phyloP scores from a whole-genome alignment of 2,797 vertebrate genomes.

The Brachymystax lenok region DNA sequence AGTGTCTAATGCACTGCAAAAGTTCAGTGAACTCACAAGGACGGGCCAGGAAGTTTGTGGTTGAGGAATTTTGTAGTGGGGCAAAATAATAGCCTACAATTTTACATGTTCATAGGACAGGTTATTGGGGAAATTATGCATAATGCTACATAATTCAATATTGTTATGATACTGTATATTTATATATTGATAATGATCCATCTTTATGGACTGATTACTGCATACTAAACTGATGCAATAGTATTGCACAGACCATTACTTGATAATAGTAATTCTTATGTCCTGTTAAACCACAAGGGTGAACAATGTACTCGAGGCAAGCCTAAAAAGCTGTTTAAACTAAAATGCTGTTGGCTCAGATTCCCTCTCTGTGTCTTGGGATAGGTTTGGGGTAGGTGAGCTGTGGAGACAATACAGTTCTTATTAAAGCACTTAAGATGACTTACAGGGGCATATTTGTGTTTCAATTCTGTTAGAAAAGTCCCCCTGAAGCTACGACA shows the following conservation, averaged over 20 bases:
- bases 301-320: slow-evolving; percentile 51
- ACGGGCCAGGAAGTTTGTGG: not conserved
- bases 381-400: slow-evolving; percentile 50
- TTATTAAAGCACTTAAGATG: slow-evolving; percentile 46
- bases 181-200: not conserved
- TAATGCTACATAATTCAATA: not conserved
- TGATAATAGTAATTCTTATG: slow-evolving; percentile 20
- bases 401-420: slow-evolving; percentile 38
- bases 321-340: slow-evolving; percentile 54
- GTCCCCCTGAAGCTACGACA: not conserved
- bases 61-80: not conserved
- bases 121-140: not conserved
- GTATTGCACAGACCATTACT: slow-evolving; percentile 10
- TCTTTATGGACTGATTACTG: not conserved
- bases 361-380: slow-evolving; percentile 58
- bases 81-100: not conserved
- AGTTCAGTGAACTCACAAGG: slow-evolving; percentile 6
- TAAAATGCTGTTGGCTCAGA: slow-evolving; percentile 52
- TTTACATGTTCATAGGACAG: not conserved
- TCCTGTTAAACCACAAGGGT: slow-evolving; percentile 47
- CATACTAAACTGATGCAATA: not conserved
- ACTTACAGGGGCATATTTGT: slow-evolving; percentile 33
- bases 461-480: slow-evolving; percentile 13
- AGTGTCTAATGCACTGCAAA: slow-evolving; percentile 1
- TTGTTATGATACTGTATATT: not conserved